Evolutionary conservation across 2,888 invertebrate genomes (phyloP).

Genomic region (Ennomos quercinarius): DNA sequence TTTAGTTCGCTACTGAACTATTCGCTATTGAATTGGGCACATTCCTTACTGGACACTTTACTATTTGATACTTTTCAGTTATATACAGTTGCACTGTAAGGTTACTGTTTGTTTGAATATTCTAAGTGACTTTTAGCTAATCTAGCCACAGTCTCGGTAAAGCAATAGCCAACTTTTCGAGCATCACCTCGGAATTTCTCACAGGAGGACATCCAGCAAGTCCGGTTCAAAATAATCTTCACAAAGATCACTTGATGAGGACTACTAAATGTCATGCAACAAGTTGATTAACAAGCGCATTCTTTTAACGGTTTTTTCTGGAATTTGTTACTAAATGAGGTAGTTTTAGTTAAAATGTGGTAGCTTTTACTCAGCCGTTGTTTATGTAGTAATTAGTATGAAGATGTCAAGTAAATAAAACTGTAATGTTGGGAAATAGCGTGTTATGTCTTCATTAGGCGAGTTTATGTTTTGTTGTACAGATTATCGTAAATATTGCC

Average conservation of each 20-base stretch:
- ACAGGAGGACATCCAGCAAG: slow-evolving; percentile 39
- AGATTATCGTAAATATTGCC: slow-evolving; percentile 13
- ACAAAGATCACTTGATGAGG: slow-evolving; percentile 49
- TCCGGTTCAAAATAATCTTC: slow-evolving; percentile 61
- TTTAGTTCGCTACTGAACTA: too few species aligned
- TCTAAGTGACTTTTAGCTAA: too few species aligned
- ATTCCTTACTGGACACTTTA: too few species aligned
- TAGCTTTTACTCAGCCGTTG: slow-evolving; percentile 29
- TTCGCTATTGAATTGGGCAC: too few species aligned
- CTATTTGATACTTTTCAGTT: too few species aligned
- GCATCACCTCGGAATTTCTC: slow-evolving; percentile 43
- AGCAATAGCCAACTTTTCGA: slow-evolving; percentile 1
- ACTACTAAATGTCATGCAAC: slow-evolving; percentile 62
- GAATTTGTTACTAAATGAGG: slow-evolving; percentile 43
- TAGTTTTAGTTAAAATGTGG: slow-evolving; percentile 35
- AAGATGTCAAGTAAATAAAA: slow-evolving; percentile 15
- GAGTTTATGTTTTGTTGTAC: slow-evolving; percentile 15
- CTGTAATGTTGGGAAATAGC: slow-evolving; percentile 16
- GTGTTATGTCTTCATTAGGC: slow-evolving; percentile 18
- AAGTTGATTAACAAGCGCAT: slow-evolving; percentile 58
- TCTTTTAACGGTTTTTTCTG: slow-evolving; percentile 47
- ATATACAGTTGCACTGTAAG: too few species aligned
- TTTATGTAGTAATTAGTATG: slow-evolving; percentile 35
- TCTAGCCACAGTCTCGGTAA: background rate
- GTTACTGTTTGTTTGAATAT: too few species aligned